A percentile compares a stretch with the other conserved stretches of the same genome.
Evolutionary conservation across 2,888 invertebrate species (phyloP).

Genomic region (Synanthedon vespiformis): DNA sequence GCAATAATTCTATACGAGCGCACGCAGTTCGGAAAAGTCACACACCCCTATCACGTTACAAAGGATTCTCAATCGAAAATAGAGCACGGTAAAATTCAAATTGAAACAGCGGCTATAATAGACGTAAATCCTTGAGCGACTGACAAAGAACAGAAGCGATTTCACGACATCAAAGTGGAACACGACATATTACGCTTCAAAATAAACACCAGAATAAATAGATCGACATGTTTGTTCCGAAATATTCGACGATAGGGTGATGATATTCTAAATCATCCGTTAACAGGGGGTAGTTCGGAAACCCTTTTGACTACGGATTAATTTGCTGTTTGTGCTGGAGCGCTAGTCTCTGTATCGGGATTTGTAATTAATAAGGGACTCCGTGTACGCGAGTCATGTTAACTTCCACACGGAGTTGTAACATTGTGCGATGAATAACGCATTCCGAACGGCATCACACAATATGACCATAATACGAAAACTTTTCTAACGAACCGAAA

Average conservation of each 20-base stretch:
- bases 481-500: slow-evolving; percentile 60
- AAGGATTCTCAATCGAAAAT: slow-evolving; percentile 56
- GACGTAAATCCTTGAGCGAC: slow-evolving; percentile 60
- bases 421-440: slow-evolving; percentile 5
- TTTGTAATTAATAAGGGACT: slow-evolving; percentile 46
- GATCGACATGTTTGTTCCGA: slow-evolving; percentile 65
- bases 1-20: slow-evolving; percentile 60
- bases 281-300: slow-evolving; percentile 56
- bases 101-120: slow-evolving; percentile 51
- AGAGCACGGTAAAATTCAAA: slow-evolving; percentile 57
- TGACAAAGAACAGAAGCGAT: slow-evolving; percentile 69
- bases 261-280: slow-evolving; percentile 62
- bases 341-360: slow-evolving; percentile 33
- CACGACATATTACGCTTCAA: slow-evolving; percentile 69
- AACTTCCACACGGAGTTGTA: neutral
- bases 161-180: slow-evolving; percentile 71
- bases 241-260: slow-evolving; percentile 62
- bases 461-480: slow-evolving; percentile 25
- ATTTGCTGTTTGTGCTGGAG: slow-evolving; percentile 47
- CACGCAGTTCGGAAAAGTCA: slow-evolving; percentile 29
- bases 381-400: slow-evolving; percentile 2
- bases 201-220: slow-evolving; percentile 69
- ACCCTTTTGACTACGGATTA: slow-evolving; percentile 46
- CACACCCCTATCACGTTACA: slow-evolving; percentile 49
- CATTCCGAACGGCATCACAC: slow-evolving; percentile 9